Evolutionary conservation across 2,888 invertebrate genomes (phyloP).

Genomic region (Sialis fuliginosa): DNA sequence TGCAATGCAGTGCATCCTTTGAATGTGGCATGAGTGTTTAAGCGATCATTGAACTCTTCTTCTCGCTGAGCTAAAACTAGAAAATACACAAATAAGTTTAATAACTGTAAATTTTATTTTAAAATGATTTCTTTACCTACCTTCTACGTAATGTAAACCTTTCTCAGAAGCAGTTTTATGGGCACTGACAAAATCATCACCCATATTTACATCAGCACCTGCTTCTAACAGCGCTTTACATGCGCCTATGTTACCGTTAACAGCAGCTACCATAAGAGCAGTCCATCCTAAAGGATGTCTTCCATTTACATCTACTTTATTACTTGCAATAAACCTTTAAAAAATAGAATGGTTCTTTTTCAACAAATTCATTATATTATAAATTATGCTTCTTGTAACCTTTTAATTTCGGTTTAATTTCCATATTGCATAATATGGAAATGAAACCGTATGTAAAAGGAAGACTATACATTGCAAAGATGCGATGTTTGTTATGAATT

Average conservation of each 20-base stretch:
- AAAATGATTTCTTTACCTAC: constrained; percentile 19
- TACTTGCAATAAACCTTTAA: constrained; percentile 23
- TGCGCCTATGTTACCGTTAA: constrained; percentile 47
- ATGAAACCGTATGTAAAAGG: constrained; percentile 24
- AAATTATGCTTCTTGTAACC: too few species aligned
- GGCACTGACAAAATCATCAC: constrained; percentile 58
- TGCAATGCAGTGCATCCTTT: constrained; percentile 76
- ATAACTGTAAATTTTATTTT: background rate
- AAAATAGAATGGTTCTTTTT: too few species aligned
- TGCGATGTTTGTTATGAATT: constrained; percentile 86
- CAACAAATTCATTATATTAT: too few species aligned
- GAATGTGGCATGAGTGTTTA: constrained; percentile 58
- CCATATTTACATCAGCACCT: constrained; percentile 64
- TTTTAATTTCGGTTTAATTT: too few species aligned
- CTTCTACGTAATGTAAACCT: constrained; percentile 56
- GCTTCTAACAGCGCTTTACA: constrained; percentile 42
- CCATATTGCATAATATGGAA: too few species aligned
- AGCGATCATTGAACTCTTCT: constrained; percentile 59
- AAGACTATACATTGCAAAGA: constrained; percentile 80
- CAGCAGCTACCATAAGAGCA: constrained; percentile 65
- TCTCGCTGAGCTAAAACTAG: constrained; percentile 48
- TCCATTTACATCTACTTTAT: constrained; percentile 41
- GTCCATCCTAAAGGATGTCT: constrained; percentile 76
- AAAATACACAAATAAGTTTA: constrained; percentile 10
- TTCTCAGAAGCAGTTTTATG: constrained; percentile 43